phyloP scores from a whole-genome alignment of 2,113 vertebrate species.

The human (Homo sapiens) region DNA sequence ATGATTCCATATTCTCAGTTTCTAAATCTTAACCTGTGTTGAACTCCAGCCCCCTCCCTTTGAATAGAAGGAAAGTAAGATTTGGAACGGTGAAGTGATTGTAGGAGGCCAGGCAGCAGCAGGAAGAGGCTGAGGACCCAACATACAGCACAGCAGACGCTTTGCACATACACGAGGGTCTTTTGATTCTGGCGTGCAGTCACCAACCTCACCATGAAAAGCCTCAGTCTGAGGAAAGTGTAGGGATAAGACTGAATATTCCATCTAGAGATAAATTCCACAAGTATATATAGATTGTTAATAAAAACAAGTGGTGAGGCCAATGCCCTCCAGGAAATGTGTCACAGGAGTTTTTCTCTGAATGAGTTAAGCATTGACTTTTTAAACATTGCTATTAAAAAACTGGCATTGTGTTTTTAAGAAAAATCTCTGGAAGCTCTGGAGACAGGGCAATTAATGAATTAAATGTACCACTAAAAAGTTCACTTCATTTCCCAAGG shows the following conservation, averaged over 20 bases:
- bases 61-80: not conserved
- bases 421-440: not conserved
- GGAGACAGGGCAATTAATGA: not conserved
- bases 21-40: not conserved
- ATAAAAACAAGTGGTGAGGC: not conserved
- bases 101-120: not conserved
- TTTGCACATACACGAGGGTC: accelerated
- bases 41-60: not conserved
- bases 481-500: not conserved
- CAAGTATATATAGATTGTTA: not conserved
- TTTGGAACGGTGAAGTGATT: not conserved
- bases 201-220: not conserved
- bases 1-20: not conserved
- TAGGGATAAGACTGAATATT: not conserved
- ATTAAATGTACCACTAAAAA: not conserved
- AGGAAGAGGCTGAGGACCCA: not conserved
- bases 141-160: accelerated
- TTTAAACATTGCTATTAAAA: not conserved
- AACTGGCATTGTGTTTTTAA: not conserved
- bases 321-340: not conserved
- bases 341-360: not conserved
- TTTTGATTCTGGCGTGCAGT: accelerated
- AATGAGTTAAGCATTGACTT: not conserved
- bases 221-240: not conserved
- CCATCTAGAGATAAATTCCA: not conserved